Percentiles rank a stretch among this genome's conserved stretches.
Evolutionary conservation across 1,140 invertebrate genomes (phyloP).

Genomic region (Bombus breviceps): DNA sequence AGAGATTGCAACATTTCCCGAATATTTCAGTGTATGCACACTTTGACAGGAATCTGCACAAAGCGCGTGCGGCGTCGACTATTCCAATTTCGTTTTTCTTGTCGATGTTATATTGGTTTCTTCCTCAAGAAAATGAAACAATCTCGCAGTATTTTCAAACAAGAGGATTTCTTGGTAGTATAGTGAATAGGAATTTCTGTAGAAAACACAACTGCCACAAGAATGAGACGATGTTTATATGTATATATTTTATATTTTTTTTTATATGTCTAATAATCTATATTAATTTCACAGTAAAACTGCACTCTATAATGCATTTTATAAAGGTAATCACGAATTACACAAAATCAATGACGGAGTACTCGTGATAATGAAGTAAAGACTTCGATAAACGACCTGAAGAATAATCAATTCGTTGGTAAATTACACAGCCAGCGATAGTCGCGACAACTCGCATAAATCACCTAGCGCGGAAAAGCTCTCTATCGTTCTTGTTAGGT

Average conservation of each 20-base stretch:
- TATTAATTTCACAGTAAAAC: not conserved
- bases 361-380: not conserved
- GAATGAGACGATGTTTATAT: not conserved
- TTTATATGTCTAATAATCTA: not conserved
- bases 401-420: slow-evolving; percentile 43
- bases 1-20: slow-evolving; percentile 11
- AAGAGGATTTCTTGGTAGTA: not conserved
- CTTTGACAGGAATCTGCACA: not conserved
- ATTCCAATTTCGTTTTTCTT: slow-evolving; percentile 1
- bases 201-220: not conserved
- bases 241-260: too few species aligned
- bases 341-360: not conserved
- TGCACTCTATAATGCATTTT: not conserved
- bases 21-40: not conserved
- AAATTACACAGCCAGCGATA: slow-evolving; percentile 21
- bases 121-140: not conserved
- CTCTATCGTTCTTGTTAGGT: slow-evolving; percentile 50
- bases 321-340: not conserved
- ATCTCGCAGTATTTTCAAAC: not conserved
- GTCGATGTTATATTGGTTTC: not conserved
- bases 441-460: slow-evolving; percentile 23
- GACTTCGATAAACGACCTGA: not conserved
- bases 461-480: slow-evolving; percentile 40
- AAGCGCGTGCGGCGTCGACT: not conserved
- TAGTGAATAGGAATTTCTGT: not conserved